These are phyloP conservation scores for Dinomys branickii DNA, from an alignment of 2,113 vertebrate species.

Conservation along the genomic window DNA sequence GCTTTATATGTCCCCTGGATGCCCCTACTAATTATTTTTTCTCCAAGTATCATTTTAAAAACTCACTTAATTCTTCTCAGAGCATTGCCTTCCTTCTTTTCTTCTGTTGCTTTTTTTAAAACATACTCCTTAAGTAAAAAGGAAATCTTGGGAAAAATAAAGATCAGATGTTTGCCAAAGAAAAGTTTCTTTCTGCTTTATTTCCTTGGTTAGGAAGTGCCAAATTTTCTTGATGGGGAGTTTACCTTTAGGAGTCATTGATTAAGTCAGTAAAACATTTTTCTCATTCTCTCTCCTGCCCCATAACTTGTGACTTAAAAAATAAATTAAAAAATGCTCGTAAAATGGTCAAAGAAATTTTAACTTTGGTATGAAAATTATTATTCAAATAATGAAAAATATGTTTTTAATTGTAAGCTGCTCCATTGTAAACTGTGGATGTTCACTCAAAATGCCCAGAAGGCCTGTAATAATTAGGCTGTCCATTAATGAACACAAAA, in stretches of 20 bases:
- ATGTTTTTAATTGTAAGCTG: neutral
- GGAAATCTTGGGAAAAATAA: constrained; percentile 47
- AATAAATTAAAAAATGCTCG: neutral
- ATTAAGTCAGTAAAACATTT: neutral
- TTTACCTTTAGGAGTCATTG: neutral
- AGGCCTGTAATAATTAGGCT: neutral
- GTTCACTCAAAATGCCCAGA: neutral
- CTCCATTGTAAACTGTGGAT: neutral
- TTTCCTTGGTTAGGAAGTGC: constrained; percentile 34
- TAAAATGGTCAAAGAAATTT: neutral
- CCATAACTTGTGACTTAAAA: neutral
- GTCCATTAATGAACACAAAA: neutral
- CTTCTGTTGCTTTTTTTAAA: neutral
- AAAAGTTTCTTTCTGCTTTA: constrained; percentile 17
- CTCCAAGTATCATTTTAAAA: constrained; percentile 45
- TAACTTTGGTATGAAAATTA: neutral
- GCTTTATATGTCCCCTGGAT: constrained; percentile 45
- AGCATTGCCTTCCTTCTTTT: neutral
- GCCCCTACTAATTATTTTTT: constrained; percentile 62
- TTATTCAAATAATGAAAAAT: neutral
- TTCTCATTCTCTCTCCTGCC: neutral
- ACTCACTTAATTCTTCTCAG: constrained; percentile 32
- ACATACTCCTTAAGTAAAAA: constrained; percentile 15
- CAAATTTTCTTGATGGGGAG: neutral
- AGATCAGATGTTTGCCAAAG: constrained; percentile 41